phyloP scores from a whole-genome alignment of 2,888 invertebrate species.

The Pteria penguin region DNA sequence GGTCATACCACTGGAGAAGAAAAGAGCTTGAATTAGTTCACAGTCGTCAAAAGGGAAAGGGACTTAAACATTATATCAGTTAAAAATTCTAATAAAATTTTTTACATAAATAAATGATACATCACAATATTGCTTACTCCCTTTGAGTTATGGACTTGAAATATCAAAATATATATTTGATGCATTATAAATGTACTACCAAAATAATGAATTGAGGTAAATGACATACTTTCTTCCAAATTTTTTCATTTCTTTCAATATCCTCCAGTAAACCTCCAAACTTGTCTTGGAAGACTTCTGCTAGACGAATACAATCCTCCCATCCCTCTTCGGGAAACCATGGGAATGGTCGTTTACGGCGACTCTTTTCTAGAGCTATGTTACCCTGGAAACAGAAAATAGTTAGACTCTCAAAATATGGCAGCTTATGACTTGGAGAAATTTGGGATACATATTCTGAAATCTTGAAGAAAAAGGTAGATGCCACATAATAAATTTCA shows the following conservation, averaged over 20 bases:
- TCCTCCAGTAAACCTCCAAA: constrained; percentile 86
- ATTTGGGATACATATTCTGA: too few species aligned
- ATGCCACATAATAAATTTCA: too few species aligned
- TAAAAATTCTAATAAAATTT: background rate
- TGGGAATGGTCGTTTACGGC: constrained; percentile 84
- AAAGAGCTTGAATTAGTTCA: background rate
- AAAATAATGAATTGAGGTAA: background rate
- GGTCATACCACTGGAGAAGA: constrained; percentile 88
- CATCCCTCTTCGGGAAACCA: constrained; percentile 90
- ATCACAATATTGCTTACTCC: too few species aligned
- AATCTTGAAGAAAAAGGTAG: too few species aligned
- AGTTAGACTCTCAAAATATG: too few species aligned
- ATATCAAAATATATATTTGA: too few species aligned
- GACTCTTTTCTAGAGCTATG: constrained; percentile 88
- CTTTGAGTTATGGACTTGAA: too few species aligned
- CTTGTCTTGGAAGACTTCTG: constrained; percentile 85
- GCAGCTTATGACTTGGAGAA: too few species aligned
- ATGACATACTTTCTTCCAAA: constrained; percentile 85
- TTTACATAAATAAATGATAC: too few species aligned
- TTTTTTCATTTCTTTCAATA: constrained; percentile 82
- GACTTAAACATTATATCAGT: background rate
- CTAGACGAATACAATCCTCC: constrained; percentile 90
- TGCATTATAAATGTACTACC: too few species aligned
- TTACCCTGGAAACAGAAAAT: constrained; percentile 80
- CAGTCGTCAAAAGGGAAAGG: background rate